Evolutionary conservation across 1,140 invertebrate species (phyloP).

Genomic region (Lasioglossum albipes): DNA sequence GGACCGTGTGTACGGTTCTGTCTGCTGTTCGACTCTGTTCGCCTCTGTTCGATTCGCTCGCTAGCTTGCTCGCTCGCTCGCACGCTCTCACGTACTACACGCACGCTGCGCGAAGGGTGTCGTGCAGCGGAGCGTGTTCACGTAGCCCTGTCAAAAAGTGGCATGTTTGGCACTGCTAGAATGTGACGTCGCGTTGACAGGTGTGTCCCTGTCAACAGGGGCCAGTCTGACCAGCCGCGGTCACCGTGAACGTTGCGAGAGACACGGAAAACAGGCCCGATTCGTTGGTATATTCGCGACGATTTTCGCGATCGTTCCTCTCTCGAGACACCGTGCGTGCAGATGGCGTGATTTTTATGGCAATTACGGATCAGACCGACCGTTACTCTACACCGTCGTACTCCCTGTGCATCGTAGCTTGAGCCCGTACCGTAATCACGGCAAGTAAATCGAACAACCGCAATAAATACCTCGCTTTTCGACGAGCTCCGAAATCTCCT

Average conservation of each 20-base stretch:
- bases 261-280: constrained; percentile 21
- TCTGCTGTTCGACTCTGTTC: constrained; percentile 15
- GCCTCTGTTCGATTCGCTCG: no score
- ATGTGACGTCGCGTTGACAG: constrained; percentile 41
- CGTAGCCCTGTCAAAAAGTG: constrained; percentile 57
- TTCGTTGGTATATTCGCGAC: constrained; percentile 35
- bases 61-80: no score
- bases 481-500: constrained; percentile 81
- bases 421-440: constrained; percentile 19
- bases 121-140: constrained; percentile 36
- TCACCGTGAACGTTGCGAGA: constrained; percentile 11
- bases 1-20: constrained; percentile 24
- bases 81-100: constrained; percentile 23
- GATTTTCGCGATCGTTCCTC: constrained; percentile 47
- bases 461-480: constrained; percentile 81
- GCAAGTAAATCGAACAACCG: constrained; percentile 34
- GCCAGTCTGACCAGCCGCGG: constrained; percentile 17
- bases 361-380: constrained; percentile 48
- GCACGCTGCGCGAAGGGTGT: constrained; percentile 29
- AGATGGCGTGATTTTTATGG: constrained; percentile 68
- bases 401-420: background rate
- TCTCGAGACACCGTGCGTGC: constrained; percentile 46
- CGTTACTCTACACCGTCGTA: constrained; percentile 8
- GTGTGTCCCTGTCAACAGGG: constrained; percentile 9
- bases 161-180: constrained; percentile 33